Evolutionary conservation across 53 echinoderm and acorn worm genomes (phyloP).

Genomic region (Glandiceps talaboti): DNA sequence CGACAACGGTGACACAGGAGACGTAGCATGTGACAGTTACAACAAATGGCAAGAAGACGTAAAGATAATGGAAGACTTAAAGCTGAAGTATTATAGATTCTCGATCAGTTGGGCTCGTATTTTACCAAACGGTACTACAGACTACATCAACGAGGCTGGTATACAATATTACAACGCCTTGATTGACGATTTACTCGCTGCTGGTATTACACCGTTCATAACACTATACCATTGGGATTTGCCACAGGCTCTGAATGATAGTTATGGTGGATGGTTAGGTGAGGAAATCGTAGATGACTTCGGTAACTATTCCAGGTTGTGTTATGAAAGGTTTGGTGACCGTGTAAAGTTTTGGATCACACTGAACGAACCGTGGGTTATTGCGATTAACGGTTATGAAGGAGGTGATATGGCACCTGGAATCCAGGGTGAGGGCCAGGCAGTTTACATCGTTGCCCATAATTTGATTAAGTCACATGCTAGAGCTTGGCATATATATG

Average conservation of each 20-base stretch:
- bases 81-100: conserved; percentile 69
- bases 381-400: conserved; percentile 52
- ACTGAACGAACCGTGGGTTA: conserved; percentile 86
- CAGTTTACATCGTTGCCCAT: conserved; percentile 54
- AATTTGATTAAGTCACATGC: conserved; percentile 83
- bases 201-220: conserved; percentile 68
- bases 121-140: conserved; percentile 55
- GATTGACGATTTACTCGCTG: conserved; percentile 56
- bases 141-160: conserved; percentile 47
- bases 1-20: conserved; percentile 47
- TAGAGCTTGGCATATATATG: conserved; percentile 52
- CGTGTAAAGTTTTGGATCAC: conserved; percentile 89
- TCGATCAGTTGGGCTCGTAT: conserved; percentile 81
- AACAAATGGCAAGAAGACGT: conserved; percentile 57
- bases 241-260: conserved; percentile 71
- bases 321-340: conserved; percentile 65
- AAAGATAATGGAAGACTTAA: conserved; percentile 59
- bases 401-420: conserved; percentile 56
- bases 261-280: conserved; percentile 54
- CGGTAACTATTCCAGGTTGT: conserved; percentile 68
- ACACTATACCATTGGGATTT: conserved; percentile 91
- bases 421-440: conserved; percentile 25
- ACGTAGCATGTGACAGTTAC: conserved; percentile 81
- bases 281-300: conserved; percentile 55
- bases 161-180: conserved; percentile 74